These are phyloP conservation scores for Thaumetopoea pityocampa DNA, from an alignment of 1,140 invertebrate genomes.

Conservation along the genomic window DNA sequence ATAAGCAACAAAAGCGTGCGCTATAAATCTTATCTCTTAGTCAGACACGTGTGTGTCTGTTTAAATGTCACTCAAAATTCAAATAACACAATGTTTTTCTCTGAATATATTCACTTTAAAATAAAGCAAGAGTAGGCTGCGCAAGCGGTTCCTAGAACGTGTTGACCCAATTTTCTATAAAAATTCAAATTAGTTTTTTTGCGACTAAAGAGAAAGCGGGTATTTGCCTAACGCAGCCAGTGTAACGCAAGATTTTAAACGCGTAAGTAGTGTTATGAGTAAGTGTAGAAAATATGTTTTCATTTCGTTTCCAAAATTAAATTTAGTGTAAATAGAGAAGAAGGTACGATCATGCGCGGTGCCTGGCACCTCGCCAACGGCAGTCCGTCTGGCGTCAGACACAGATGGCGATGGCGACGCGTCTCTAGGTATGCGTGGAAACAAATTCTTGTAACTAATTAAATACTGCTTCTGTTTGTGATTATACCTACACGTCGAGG, in stretches of 20 bases:
- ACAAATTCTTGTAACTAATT: too few species aligned
- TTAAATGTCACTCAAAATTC: too few species aligned
- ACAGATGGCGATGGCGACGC: slow-evolving; percentile 36
- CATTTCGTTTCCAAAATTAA: slow-evolving; percentile 28
- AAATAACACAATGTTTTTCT: slow-evolving; percentile 3
- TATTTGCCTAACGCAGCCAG: slow-evolving; percentile 29
- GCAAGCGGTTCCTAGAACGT: slow-evolving; percentile 42
- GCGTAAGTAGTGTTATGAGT: slow-evolving; percentile 48
- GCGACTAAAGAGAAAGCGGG: slow-evolving; percentile 60
- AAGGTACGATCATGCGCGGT: slow-evolving; percentile 20
- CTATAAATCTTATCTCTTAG: too few species aligned
- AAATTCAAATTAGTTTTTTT: slow-evolving; percentile 71
- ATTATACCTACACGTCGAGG: too few species aligned
- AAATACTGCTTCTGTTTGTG: too few species aligned
- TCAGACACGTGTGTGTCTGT: too few species aligned
- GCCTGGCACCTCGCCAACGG: slow-evolving; percentile 33
- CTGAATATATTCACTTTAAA: neutral
- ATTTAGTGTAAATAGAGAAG: slow-evolving; percentile 29
- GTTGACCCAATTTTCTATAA: slow-evolving; percentile 54
- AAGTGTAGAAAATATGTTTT: slow-evolving; percentile 13
- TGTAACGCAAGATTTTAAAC: slow-evolving; percentile 41
- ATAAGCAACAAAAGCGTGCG: too few species aligned
- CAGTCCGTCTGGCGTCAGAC: slow-evolving; percentile 21
- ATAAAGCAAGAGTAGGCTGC: slow-evolving; percentile 16
- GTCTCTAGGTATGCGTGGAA: slow-evolving; percentile 10